Evolutionary conservation across 2,888 invertebrate genomes (phyloP), one percentile per base, ranked within the genome.

Genomic region (Anoplius nigerrimus): DNA sequence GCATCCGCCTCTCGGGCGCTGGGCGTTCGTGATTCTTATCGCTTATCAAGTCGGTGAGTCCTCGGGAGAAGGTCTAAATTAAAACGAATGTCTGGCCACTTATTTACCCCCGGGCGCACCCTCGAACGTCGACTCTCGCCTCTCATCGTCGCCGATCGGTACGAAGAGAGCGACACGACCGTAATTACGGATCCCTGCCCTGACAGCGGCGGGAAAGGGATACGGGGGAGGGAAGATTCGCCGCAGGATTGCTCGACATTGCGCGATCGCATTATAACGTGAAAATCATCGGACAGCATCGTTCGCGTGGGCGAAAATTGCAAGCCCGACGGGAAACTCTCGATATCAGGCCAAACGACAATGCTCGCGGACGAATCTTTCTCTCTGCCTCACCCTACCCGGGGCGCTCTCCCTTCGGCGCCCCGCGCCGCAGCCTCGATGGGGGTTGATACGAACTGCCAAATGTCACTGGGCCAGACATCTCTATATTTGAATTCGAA

Each of bases 381-480:
- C 34, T 34, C 34, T 34, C 34, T 34, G 11, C 20, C 34, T 55
- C 43, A 20, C 18, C 43, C 34, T 34, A 6, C 11, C 34, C 8
- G 4, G 11, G 6, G 1, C 34, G 34, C 11, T 34, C 8, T 8
- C 34, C 11, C 2, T 6, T 6, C 24, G 3, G 24, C 6, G 24
- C 24, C 24, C 4, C 58, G 59, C 55, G 53, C 46, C 24, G 62
- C 58, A 51, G 72, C 75, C 74, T 66, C 52, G 71, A 75, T 66
- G 61, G 77, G 76, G 72, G 67, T 74, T 76, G 83, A 85, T 84
- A 82, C 77, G 74, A 82, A 78, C 80, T 76, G 79, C 78, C 79
- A 84, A 87, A 86, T 84, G 85, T 85, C 81, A 78, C 74, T 75
- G 74, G 74, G 76, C 72, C 80, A 77, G 72, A 74, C 72, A 70